Base-by-base conservation (phyloP, 2,113 vertebrate species). In the Edolisoma coerulescens region DNA sequence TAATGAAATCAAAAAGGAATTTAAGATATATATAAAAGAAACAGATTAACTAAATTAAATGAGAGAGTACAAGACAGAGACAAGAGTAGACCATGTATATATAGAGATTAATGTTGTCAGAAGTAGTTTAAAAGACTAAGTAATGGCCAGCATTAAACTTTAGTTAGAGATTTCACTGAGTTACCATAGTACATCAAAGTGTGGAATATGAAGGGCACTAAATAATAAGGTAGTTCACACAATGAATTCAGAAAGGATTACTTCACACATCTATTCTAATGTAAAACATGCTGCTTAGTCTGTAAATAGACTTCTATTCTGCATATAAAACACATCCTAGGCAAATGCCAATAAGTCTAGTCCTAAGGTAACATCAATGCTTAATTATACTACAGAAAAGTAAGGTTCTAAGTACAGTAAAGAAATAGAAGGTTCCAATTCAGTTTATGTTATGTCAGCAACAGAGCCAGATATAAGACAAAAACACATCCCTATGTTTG, bases 401-500 rank as follows among this genome's bases (percentile, higher is more conserved):
- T 18, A 89, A 77, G 12, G 7, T 81, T 52, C 4, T 33, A 56
- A 64, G 20, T 14, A 42, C 17, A 60, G 23, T 16, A n/a, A 67
- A 44, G 23, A 49, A 84, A 82, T 28, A 74, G 15, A 44, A 77
- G 6, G 9, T 10, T 20, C 12, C 15, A 52, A 39, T 50, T 80
- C 57, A 68, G 33, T 20, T 26, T 20, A 84, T 37, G 13, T 24
- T 73, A 53, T 26, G 1, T 21, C 30, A 50, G 23, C 37, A 73
- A 27, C 11, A 69, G 32, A 76, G n/a, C 0, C 23, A 68, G 11
- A 80, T 8, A 17, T 1, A 77, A 41, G 19, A 64, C 21, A 84
- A 73, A 83, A 92, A 3, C 2, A 1, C 0, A 1, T 16, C 22
- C 37, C 42, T 56, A 0, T 52, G 63, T 71, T 49, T 4, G 3